Evolutionary conservation across 2,888 invertebrate species (phyloP).

Genomic region (Eretmocerus hayati): DNA sequence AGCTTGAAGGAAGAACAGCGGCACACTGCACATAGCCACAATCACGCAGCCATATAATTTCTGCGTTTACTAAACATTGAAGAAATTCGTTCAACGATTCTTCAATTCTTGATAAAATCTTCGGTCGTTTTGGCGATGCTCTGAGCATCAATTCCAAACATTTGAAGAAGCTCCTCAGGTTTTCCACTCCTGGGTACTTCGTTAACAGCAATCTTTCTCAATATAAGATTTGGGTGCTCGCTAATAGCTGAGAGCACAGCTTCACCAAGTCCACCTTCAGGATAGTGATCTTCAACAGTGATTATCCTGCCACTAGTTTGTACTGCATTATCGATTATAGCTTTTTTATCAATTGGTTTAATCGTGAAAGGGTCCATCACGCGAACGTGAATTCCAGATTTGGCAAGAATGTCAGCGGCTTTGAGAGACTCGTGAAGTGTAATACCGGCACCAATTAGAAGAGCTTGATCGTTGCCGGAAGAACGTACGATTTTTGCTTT

Average conservation of each 20-base stretch:
- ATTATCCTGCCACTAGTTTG: constrained; percentile 75
- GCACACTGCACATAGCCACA: not conserved
- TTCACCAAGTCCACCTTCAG: constrained; percentile 93
- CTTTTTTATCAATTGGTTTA: constrained; percentile 83
- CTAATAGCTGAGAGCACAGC: constrained; percentile 82
- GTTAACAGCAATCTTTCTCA: constrained; percentile 74
- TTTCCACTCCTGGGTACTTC: constrained; percentile 91
- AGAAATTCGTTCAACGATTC: too few species aligned
- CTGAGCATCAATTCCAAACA: constrained; percentile 79
- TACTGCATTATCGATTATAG: constrained; percentile 68
- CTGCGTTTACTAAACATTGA: too few species aligned
- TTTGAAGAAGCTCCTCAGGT: constrained; percentile 74
- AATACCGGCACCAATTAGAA: constrained; percentile 88
- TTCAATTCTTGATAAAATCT: constrained; percentile 15
- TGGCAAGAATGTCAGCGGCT: constrained; percentile 70
- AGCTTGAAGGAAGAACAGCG: not conserved
- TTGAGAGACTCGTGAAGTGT: constrained; percentile 86
- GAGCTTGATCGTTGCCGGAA: constrained; percentile 67
- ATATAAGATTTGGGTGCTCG: constrained; percentile 60
- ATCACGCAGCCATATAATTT: too few species aligned
- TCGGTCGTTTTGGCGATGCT: constrained; percentile 53
- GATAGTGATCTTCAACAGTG: constrained; percentile 96
- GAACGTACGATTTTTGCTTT: constrained; percentile 73
- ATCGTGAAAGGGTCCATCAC: constrained; percentile 94
- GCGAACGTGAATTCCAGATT: constrained; percentile 66